Percentiles rank a stretch among this genome's conserved stretches.
Evolutionary conservation across 2,888 invertebrate species (phyloP).

Genomic region (Acrobasis suavella): DNA sequence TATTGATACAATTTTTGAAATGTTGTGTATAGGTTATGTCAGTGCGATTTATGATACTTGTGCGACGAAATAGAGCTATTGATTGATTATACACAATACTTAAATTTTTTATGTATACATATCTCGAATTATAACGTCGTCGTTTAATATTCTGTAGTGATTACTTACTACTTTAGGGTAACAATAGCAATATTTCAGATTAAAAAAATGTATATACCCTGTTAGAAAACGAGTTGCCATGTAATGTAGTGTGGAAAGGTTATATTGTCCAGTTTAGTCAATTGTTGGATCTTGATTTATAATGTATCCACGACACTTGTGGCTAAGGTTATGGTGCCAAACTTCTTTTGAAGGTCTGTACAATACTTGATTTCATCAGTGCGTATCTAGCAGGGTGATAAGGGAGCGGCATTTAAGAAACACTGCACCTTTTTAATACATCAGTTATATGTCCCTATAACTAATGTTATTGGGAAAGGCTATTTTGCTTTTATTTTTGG

Average conservation of each 20-base stretch:
- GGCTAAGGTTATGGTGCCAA: conserved; percentile 12
- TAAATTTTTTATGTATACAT: background rate
- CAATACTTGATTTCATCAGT: background rate
- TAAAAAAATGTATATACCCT: background rate
- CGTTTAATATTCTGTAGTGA: conserved; percentile 4
- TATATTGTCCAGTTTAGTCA: background rate
- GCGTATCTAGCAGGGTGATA: conserved; percentile 2
- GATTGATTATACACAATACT: background rate
- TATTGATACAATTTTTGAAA: no score
- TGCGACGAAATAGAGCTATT: background rate
- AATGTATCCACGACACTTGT: background rate
- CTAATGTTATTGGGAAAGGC: background rate
- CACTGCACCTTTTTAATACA: background rate
- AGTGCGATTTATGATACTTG: no score
- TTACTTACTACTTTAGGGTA: conserved; percentile 1
- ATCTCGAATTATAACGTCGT: conserved; percentile 6
- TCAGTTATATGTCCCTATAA: background rate
- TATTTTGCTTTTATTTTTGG: background rate
- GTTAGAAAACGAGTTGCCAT: background rate
- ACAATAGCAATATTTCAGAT: background rate
- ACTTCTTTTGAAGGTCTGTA: conserved; percentile 3
- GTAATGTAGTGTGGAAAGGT: background rate
- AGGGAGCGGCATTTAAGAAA: background rate
- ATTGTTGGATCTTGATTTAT: background rate
- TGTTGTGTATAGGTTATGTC: no score